Evolutionary conservation across 2,888 invertebrate genomes (phyloP).

Genomic region (Rhyacophila evoluta): DNA sequence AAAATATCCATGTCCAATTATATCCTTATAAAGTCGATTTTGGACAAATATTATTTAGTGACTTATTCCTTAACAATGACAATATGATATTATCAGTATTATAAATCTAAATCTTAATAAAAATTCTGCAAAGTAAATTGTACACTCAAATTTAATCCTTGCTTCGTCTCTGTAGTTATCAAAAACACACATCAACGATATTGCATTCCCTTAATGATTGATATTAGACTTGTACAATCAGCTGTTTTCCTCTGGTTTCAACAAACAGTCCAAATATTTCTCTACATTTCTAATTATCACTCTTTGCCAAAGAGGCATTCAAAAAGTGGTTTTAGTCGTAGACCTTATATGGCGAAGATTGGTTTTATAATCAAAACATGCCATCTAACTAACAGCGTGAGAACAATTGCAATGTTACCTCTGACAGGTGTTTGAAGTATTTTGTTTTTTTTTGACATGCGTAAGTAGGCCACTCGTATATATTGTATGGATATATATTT

Average conservation of each 20-base stretch:
- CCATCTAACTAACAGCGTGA: conserved; percentile 11
- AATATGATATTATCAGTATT: too few relatives aligned
- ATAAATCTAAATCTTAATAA: too few relatives aligned
- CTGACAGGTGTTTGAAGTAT: background rate
- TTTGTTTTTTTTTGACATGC: background rate
- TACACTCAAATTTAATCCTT: too few relatives aligned
- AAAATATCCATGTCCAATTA: too few relatives aligned
- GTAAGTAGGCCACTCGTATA: background rate
- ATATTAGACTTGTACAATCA: background rate
- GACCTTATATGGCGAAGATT: background rate
- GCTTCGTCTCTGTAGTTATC: background rate
- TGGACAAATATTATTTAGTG: too few relatives aligned
- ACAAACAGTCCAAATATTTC: background rate
- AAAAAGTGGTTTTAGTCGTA: background rate
- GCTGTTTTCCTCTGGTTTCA: background rate
- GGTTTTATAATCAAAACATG: conserved; percentile 14
- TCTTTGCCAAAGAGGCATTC: background rate
- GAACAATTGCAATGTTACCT: background rate
- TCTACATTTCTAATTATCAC: background rate
- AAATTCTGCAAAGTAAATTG: too few relatives aligned
- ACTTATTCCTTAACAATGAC: too few relatives aligned
- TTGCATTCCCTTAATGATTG: background rate
- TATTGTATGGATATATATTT: background rate
- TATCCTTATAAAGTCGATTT: too few relatives aligned
- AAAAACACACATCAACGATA: background rate